A percentile compares a stretch with the other conserved stretches of the same genome.
These are phyloP conservation scores for Panthera tigris DNA, from an alignment of 2,113 vertebrate genomes.

Conservation along the genomic window DNA sequence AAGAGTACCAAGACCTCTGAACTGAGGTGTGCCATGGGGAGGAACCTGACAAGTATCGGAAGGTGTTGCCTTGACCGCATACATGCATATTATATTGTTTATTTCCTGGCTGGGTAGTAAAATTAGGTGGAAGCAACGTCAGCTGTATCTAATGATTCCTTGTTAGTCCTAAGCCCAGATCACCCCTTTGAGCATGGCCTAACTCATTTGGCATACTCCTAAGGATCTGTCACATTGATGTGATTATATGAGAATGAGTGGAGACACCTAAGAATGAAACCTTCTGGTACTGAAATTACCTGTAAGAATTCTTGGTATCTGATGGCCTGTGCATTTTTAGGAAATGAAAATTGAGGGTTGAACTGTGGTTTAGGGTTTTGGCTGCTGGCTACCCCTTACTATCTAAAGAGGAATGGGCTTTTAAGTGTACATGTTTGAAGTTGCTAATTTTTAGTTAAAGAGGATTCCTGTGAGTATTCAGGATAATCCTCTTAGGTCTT, in stretches of 20 bases:
- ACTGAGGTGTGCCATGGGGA: neutral
- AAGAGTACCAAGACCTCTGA: neutral
- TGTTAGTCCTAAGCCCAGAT: neutral
- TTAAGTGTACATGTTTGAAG: neutral
- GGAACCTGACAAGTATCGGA: neutral
- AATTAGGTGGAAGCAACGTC: neutral
- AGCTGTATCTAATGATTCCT: neutral
- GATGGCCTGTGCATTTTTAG: neutral
- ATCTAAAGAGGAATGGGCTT: neutral
- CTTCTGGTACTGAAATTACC: neutral
- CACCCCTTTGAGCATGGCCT: neutral
- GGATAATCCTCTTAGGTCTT: neutral
- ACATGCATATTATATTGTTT: neutral
- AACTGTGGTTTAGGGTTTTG: neutral
- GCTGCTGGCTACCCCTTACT: neutral
- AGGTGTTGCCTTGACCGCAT: neutral
- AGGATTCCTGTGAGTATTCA: neutral
- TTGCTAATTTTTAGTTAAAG: neutral
- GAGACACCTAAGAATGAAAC: neutral
- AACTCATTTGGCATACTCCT: neutral
- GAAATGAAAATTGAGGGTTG: neutral
- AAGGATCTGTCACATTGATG: neutral
- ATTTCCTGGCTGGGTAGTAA: neutral
- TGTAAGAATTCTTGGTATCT: neutral
- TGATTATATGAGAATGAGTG: neutral